Evolutionary conservation across 2,113 vertebrate species (phyloP).

Genomic region (Corythornis vintsioides): DNA sequence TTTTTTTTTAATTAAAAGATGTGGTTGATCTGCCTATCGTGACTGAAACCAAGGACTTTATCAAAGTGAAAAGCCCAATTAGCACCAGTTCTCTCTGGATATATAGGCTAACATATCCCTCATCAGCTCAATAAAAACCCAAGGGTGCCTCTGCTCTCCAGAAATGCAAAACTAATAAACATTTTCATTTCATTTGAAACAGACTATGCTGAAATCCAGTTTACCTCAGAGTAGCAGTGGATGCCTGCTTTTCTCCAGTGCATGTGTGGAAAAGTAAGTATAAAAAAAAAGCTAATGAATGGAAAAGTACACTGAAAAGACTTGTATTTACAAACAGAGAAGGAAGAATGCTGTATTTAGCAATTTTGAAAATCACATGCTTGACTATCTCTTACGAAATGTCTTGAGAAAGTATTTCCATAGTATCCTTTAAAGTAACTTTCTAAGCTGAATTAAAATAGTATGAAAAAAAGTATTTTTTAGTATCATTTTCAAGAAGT

Average conservation of each 20-base stretch:
- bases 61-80: conserved; percentile 55
- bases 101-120: conserved; percentile 14
- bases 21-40: neutral
- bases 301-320: neutral
- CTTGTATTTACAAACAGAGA: neutral
- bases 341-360: neutral
- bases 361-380: neutral
- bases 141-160: conserved; percentile 35
- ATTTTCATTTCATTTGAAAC: conserved; percentile 53
- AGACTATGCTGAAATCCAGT: conserved; percentile 19
- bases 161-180: conserved; percentile 59
- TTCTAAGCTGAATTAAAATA: neutral
- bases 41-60: conserved; percentile 51
- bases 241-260: conserved; percentile 14
- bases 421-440: neutral
- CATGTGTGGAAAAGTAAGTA: neutral
- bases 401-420: neutral
- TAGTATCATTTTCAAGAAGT: neutral
- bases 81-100: conserved; percentile 30
- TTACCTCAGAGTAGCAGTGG: conserved; percentile 31
- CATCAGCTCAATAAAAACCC: conserved; percentile 45
- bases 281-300: neutral
- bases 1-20: conserved; percentile 33
- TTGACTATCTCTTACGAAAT: neutral
- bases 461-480: neutral